Percentiles rank a stretch among this genome's conserved stretches.
phyloP scores from a whole-genome alignment of 2,888 invertebrate species.

The Yponomeuta evonymella region DNA sequence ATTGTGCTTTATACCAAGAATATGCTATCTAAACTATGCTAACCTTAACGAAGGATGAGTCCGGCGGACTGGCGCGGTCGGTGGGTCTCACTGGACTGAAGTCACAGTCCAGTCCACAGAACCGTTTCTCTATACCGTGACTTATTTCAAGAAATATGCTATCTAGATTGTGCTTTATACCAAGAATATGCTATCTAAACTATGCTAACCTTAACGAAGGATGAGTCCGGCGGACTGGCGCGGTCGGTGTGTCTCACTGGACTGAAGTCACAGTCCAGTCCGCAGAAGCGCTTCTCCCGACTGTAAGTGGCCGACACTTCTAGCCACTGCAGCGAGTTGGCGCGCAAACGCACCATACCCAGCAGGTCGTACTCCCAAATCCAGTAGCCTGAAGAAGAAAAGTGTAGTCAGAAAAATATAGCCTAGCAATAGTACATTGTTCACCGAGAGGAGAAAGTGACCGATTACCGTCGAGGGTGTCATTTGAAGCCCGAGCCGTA shows the following conservation, averaged over 20 bases:
- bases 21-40: too few species aligned
- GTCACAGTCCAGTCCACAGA: not conserved
- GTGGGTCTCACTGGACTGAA: not conserved
- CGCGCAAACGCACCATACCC: slow-evolving; percentile 57
- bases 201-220: not conserved
- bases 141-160: too few species aligned
- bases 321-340: slow-evolving; percentile 34
- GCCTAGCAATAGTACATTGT: too few species aligned
- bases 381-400: slow-evolving; percentile 35
- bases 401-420: not conserved
- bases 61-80: not conserved
- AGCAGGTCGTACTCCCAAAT: slow-evolving; percentile 62
- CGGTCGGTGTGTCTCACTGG: not conserved
- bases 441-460: too few species aligned
- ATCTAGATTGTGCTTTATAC: too few species aligned
- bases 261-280: not conserved
- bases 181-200: too few species aligned
- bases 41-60: not conserved
- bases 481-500: too few species aligned
- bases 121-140: slow-evolving; percentile 19
- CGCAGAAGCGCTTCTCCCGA: slow-evolving; percentile 25
- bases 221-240: not conserved
- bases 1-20: too few species aligned
- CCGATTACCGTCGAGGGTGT: too few species aligned
- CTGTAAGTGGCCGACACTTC: slow-evolving; percentile 50